Evolutionary conservation across 2,113 vertebrate genomes (phyloP), one percentile per base, ranked within the genome.

Genomic region (Craseonycteris thonglongyai): DNA sequence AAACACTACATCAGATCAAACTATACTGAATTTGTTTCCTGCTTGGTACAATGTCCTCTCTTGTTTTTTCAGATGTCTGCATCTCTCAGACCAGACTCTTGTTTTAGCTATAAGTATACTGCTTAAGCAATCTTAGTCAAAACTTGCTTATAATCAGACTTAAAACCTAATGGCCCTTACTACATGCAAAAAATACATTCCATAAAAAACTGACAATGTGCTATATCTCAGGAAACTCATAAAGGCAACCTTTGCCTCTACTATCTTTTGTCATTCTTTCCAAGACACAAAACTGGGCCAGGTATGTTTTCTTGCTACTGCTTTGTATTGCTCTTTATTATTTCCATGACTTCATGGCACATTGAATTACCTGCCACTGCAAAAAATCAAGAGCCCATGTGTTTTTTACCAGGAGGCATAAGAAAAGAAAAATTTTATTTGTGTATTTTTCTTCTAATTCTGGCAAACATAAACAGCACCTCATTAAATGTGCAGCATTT

Each of bases 301-400:
- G n/a, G 10, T 38, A 28, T 24, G 56, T 92, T 54, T 80, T n/a
- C 54, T 89, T 33, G 10, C 63, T 6, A 13, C 13, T 66, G 49
- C n/a, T 75, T 94, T n/a, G 14, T 51, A 5, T n/a, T 76, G 47
- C 21, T 71, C 15, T 86, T 88, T 88, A 51, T 45, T 88, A 4
- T 88, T 96, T 82, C 38, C 82, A 94, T 92, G 74, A 91, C 63
- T 93, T 95, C 5, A 16, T 76, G 83, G 78, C 42, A 75, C 49
- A 54, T 40, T 11, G 75, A 88, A 91, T 95, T 93, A 92, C 66
- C 81, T 1, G 6, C 80, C 54, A 65, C 38, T 65, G n/a, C 16
- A 89, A 68, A 88, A 88, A 26, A 59, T n/a, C 22, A 74, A 92
- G 89, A 83, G 49, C 14, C 56, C 65, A 16, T 7, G 13, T 1